A percentile compares a stretch with the other conserved stretches of the same genome.
These are phyloP conservation scores for Pangasianodon hypophthalmus DNA, from an alignment of 2,113 vertebrate species.

Conservation along the genomic window DNA sequence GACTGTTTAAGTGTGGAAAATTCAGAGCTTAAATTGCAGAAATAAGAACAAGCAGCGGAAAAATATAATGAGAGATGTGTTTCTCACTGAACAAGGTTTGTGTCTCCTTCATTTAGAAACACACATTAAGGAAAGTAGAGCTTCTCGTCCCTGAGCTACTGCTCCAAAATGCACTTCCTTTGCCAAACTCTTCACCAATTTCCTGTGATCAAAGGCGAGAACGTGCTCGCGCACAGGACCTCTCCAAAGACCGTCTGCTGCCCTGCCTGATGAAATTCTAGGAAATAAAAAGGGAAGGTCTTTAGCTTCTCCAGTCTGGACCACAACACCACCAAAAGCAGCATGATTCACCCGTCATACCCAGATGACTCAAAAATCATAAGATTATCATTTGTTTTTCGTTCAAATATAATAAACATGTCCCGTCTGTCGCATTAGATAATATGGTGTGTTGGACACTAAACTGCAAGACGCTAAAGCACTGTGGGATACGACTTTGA, in stretches of 20 bases:
- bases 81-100: neutral
- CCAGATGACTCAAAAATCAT: neutral
- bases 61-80: neutral
- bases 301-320: neutral
- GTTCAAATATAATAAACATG: neutral
- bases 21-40: neutral
- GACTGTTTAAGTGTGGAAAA: neutral
- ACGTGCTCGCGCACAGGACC: neutral
- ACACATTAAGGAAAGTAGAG: constrained; percentile 7
- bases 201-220: neutral
- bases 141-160: constrained; percentile 5
- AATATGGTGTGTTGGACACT: neutral
- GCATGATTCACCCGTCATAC: neutral
- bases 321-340: neutral
- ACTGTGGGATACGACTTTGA: neutral
- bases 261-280: constrained; percentile 3
- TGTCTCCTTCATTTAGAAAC: constrained; percentile 21
- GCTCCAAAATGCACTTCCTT: constrained; percentile 14
- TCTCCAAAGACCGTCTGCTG: constrained; percentile 28
- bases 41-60: neutral
- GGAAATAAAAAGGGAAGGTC: constrained; percentile 2
- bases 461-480: neutral
- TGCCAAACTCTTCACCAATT: constrained; percentile 8
- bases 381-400: neutral
- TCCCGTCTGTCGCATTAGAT: neutral